phyloP scores from a whole-genome alignment of 64 coral and sea anemone species.

The Pocillopora damicornis region DNA sequence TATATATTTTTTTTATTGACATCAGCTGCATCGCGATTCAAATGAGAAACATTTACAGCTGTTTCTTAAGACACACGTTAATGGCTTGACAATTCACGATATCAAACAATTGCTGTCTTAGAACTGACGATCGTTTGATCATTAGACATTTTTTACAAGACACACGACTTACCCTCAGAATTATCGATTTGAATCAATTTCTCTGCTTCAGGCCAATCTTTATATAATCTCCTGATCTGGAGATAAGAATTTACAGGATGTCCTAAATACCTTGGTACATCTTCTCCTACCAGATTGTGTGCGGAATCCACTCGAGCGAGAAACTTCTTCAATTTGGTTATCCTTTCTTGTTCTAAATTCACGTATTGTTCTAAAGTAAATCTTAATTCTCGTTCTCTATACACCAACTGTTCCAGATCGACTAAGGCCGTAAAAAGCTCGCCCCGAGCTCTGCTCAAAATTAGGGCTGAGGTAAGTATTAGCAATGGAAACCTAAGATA shows the following conservation, averaged over 20 bases:
- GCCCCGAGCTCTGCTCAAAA: conserved; percentile 40
- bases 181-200: conserved; percentile 50
- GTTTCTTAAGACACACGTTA: too few relatives aligned
- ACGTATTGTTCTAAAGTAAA: conserved; percentile 61
- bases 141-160: not conserved
- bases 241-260: conserved; percentile 92
- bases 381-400: conserved; percentile 79
- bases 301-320: conserved; percentile 62
- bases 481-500: not conserved
- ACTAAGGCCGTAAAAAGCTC: conserved; percentile 93
- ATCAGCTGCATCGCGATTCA: too few relatives aligned
- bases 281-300: conserved; percentile 28
- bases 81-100: too few relatives aligned
- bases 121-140: too few relatives aligned
- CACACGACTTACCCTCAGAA: conserved; percentile 61
- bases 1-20: too few relatives aligned
- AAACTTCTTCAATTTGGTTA: conserved; percentile 58
- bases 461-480: not conserved
- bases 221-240: conserved; percentile 87
- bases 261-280: conserved; percentile 63
- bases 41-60: too few relatives aligned
- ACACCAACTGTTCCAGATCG: conserved; percentile 83
- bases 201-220: conserved; percentile 66
- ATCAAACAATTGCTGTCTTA: too few relatives aligned
- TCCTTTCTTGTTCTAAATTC: conserved; percentile 48